These are phyloP conservation scores for Odocoileus hemionus DNA, from an alignment of 2,113 vertebrate genomes.

Conservation along the genomic window DNA sequence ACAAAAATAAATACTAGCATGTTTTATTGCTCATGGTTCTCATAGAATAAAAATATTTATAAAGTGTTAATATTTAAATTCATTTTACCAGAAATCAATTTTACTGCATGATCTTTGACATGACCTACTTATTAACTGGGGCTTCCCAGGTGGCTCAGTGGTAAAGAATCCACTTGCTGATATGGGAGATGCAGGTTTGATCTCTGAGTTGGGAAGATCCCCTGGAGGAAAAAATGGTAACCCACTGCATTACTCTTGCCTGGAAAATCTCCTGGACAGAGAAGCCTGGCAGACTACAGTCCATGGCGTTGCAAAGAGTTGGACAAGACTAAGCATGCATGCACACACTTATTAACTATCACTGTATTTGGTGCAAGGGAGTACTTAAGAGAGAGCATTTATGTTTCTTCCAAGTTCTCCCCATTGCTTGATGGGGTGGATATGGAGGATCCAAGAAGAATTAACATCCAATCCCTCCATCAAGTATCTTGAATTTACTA, in stretches of 20 bases:
- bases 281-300: background rate
- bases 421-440: background rate
- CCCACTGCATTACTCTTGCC: background rate
- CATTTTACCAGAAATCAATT: conserved; percentile 13
- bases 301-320: background rate
- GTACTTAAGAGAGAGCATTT: background rate
- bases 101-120: background rate
- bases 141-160: background rate
- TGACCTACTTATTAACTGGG: background rate
- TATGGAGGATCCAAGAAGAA: background rate
- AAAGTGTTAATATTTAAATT: background rate
- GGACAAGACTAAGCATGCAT: background rate
- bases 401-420: background rate
- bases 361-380: background rate
- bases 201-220: background rate
- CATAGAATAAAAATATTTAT: background rate
- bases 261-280: background rate
- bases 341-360: background rate
- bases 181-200: background rate
- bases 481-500: background rate
- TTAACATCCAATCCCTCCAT: background rate
- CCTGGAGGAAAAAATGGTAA: background rate
- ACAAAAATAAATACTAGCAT: background rate
- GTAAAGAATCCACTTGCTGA: background rate
- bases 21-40: conserved; percentile 12